Base-by-base conservation (phyloP, 2,113 vertebrate species). In the Prionailurus viverrinus region DNA sequence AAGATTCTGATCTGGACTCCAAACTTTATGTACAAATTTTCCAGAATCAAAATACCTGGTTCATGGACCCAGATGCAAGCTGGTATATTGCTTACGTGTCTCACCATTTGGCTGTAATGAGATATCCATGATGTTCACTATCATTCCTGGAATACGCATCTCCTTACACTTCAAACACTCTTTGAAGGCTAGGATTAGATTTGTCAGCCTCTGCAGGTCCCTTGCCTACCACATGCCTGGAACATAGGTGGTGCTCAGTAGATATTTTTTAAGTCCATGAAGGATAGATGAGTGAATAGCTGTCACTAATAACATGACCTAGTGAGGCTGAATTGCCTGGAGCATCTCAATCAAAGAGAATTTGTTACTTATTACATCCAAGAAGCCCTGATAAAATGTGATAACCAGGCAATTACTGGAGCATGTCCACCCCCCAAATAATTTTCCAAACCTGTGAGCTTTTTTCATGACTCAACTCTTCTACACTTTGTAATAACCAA, bases 381-480 rank as follows among this genome's bases (percentile, higher is more conserved):
- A 85, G 33, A 80, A 92, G 53, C 51, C 12, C 58, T 78, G 33
- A 58, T 78, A 61, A 81, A 90, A 0, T 74, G 27, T 81, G 71
- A 74, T 48, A 58, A 69, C 15, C 27, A 86, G 58, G 66, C 51
- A 61, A 82, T 55, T 63, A 69, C 10, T 55, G 39, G 33, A 18
- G 21, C 19, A 41, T 8, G 3, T 80, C 65, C 12, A 74, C 8
- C 15, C 69, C 45, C n/a, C 18, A 55, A 41, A 78, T 29, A 76
- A 45, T 84, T 84, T 84, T 80, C 65, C 65, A 74, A 88, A 79
- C n/a, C 74, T n/a, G 39, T 69, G 81, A 89, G 5, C 2, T 48
- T 83, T 90, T 84, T 68, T n/a, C 51, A 66, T 78, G 93, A 95
- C 41, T 86, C 85, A 91, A 65, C 33, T 68, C 68, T 29, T 93